Conservation (phyloP, 2,113 vertebrate genomes). For the Aplodontia rufa region DNA sequence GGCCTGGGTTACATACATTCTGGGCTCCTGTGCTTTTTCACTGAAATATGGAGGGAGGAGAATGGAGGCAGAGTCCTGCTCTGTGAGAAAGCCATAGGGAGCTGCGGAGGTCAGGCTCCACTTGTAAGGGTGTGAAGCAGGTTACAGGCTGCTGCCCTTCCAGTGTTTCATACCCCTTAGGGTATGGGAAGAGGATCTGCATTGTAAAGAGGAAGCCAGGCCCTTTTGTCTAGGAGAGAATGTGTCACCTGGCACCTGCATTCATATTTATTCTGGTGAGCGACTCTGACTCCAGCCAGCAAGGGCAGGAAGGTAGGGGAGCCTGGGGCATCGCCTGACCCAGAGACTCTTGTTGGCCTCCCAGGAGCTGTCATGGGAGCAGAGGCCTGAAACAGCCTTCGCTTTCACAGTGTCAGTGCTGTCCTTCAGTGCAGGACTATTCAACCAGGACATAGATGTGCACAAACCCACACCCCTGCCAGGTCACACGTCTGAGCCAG, state of each 20-base stretch:
- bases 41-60: neutral
- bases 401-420: neutral
- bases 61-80: neutral
- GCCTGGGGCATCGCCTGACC: fast-evolving
- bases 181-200: neutral
- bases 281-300: neutral
- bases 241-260: neutral
- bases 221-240: neutral
- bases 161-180: neutral
- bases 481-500: neutral
- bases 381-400: neutral
- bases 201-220: neutral
- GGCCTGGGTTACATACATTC: no score
- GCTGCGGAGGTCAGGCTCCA: no score
- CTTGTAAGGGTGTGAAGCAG: no score
- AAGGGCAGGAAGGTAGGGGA: neutral
- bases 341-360: neutral
- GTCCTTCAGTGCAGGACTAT: neutral
- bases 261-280: neutral
- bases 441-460: neutral
- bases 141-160: neutral
- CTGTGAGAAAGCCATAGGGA: neutral
- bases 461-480: fast-evolving
- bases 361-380: neutral
- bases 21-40: no score